A percentile compares a stretch with the other conserved stretches of the same genome.
phyloP scores from a whole-genome alignment of 2,113 vertebrate species.

The Myotis brandtii region DNA sequence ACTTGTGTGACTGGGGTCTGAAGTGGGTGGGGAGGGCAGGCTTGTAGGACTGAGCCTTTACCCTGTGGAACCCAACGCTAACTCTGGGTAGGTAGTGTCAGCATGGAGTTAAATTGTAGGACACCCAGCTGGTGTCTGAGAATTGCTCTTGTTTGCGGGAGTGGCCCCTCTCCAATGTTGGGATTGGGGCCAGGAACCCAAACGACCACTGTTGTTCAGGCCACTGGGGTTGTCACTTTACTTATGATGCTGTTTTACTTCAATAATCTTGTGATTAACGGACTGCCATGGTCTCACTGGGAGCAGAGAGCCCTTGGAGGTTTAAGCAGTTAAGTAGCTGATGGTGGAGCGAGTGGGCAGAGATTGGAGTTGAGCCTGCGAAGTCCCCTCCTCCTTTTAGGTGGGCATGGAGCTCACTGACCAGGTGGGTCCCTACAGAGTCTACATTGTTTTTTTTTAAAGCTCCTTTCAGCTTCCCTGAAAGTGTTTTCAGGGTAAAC shows the following conservation, averaged over 20 bases:
- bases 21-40: neutral
- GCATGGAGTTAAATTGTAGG: neutral
- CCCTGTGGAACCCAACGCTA: neutral
- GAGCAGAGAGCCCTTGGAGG: slow-evolving; percentile 34
- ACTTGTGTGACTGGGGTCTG: neutral
- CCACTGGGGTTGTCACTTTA: slow-evolving; percentile 27
- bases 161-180: neutral
- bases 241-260: slow-evolving; percentile 58
- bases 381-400: neutral
- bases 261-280: slow-evolving; percentile 62
- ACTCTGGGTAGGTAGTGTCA: neutral
- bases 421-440: slow-evolving; percentile 17
- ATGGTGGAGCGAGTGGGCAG: neutral
- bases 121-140: neutral
- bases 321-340: slow-evolving; percentile 19
- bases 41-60: neutral
- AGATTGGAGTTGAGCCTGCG: neutral
- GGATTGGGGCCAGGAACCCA: neutral
- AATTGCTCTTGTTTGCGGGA: neutral
- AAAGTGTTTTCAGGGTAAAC: slow-evolving; percentile 72
- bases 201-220: neutral
- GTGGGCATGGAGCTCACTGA: neutral
- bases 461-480: slow-evolving; percentile 53
- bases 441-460: neutral
- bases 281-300: slow-evolving; percentile 24